Percentiles rank a stretch among this genome's conserved stretches.
These are phyloP conservation scores for Cyphomyrus plagiostoma DNA, from an alignment of 2,113 vertebrate species.

Conservation along the genomic window DNA sequence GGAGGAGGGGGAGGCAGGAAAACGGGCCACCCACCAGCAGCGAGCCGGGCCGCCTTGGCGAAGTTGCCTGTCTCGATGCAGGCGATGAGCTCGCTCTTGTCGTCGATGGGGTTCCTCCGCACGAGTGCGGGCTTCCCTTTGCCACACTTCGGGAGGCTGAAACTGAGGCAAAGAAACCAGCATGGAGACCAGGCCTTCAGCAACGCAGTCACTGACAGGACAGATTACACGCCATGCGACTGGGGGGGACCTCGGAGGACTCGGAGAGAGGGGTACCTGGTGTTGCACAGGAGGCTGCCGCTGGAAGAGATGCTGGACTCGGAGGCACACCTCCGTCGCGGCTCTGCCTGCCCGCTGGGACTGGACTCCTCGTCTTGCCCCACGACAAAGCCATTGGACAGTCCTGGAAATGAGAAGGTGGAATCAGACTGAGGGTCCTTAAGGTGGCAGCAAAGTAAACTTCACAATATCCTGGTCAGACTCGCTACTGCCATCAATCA, in stretches of 20 bases:
- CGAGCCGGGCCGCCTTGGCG: slow-evolving; percentile 88
- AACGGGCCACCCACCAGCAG: slow-evolving; percentile 69
- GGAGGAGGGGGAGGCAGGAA: not conserved
- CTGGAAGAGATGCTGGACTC: slow-evolving; percentile 94
- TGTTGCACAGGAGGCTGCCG: slow-evolving; percentile 78
- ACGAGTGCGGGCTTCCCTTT: slow-evolving; percentile 90
- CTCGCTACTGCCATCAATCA: not conserved
- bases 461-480: not conserved
- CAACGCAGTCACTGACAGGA: not conserved
- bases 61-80: slow-evolving; percentile 95
- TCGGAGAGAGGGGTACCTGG: slow-evolving; percentile 63
- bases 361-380: slow-evolving; percentile 61
- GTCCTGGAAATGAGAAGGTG: slow-evolving; percentile 55
- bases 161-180: slow-evolving; percentile 34
- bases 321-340: slow-evolving; percentile 84
- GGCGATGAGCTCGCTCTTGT: slow-evolving; percentile 87
- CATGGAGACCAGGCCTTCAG: not conserved
- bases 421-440: not conserved
- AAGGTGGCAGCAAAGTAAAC: not conserved
- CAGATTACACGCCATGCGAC: not conserved
- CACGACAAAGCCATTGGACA: slow-evolving; percentile 79
- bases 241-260: not conserved
- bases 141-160: slow-evolving; percentile 82
- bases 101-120: slow-evolving; percentile 86
- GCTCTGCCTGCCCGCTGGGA: slow-evolving; percentile 67